Base-by-base conservation (phyloP, 1,140 invertebrate genomes). In the Danaus plexippus region DNA sequence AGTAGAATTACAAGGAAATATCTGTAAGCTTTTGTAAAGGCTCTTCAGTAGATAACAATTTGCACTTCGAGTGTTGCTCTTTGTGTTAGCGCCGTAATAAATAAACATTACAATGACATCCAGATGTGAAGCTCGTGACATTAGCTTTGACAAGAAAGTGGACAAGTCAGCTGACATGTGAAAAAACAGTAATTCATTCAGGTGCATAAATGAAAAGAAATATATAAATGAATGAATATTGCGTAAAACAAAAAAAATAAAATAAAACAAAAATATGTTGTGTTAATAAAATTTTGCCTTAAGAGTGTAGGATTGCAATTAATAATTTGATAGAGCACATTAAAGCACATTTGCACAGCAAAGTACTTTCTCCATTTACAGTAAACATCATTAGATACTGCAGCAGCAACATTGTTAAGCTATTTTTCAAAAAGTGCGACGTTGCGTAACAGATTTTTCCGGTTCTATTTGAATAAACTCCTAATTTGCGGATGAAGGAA, bases 1-100 rank as follows among this genome's bases (percentile, higher is more conserved):
- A 77, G 57, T 66, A 77, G 78, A 80, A 85, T 85, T 87, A 87
- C 75, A 87, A 73, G 78, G 81, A 83, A 77, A 83, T 80, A 75
- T 78, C 54, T 74, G 74, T 80, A 71, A 71, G 62, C 80, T 57
- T 69, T 83, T 85, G 78, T 83, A 57, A 66, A 61, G 53, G 67
- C 43, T 58, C 65, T 77, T 73, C 68, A 77, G 74, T 78, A 77
- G 80, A 82, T 78, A 68, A 84, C 74, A 84, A 87, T 85, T 86
- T 82, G 80, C 73, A 75, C 73, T 65, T 84, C 64, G 66, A 75
- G 71, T 75, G 73, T 67, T 51, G n/a, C 12, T 52, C 61, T 74
- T 86, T 86, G 78, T 78, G 64, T 79, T 74, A 69, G 54, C 13
- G 47, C 70, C 67, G 74, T 82, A 75, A 80, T 74, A 84, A 85